A percentile compares a stretch with the other conserved stretches of the same genome.
These are phyloP conservation scores for Noctua fimbriata DNA, from an alignment of 2,888 invertebrate genomes.

Conservation along the genomic window DNA sequence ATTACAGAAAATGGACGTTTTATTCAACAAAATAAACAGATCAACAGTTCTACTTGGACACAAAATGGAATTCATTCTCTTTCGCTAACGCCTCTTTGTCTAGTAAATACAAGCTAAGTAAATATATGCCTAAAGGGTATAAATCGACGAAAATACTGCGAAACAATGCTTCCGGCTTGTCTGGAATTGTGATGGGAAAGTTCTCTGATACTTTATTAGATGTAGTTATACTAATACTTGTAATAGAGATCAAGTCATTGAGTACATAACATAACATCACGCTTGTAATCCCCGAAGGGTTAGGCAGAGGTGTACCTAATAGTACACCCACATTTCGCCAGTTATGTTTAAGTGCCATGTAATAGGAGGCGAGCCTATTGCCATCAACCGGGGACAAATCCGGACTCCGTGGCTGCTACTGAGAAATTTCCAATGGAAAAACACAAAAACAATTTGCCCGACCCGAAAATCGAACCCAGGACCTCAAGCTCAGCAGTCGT, in stretches of 20 bases:
- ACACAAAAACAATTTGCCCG: too few relatives aligned
- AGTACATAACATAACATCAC: too few relatives aligned
- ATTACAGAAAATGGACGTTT: too few relatives aligned
- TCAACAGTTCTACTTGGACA: not conserved
- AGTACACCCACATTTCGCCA: too few relatives aligned
- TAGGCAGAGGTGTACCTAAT: too few relatives aligned
- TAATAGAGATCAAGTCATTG: not conserved
- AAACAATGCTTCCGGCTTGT: constrained; percentile 29
- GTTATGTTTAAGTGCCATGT: too few relatives aligned
- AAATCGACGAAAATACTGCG: constrained; percentile 21
- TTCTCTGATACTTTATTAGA: not conserved
- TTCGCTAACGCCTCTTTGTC: constrained; percentile 20
- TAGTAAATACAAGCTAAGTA: constrained; percentile 12
- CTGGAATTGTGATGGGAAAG: not conserved
- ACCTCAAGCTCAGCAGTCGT: too few relatives aligned
- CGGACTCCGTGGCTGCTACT: too few relatives aligned
- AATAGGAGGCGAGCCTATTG: too few relatives aligned
- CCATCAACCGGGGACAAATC: too few relatives aligned
- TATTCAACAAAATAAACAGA: not conserved
- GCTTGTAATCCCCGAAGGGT: too few relatives aligned
- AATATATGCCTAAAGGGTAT: constrained; percentile 19
- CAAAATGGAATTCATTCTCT: constrained; percentile 7
- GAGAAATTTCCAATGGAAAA: too few relatives aligned
- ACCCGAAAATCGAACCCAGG: not conserved
- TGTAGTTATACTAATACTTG: not conserved